Conservation (phyloP, 1,140 invertebrate genomes). For the Adelges cooleyi region DNA sequence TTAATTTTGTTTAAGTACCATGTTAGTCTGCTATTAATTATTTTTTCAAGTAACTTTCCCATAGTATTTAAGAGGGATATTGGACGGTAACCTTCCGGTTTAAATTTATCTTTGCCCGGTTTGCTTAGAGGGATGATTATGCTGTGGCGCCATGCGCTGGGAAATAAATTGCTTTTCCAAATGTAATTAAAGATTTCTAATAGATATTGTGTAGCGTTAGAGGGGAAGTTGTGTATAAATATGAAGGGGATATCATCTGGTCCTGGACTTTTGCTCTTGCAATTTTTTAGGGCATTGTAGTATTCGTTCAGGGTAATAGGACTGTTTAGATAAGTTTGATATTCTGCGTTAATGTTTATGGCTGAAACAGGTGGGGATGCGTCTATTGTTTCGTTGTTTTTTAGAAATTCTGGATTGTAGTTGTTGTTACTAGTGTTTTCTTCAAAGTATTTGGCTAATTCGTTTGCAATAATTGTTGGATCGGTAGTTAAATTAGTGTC, state of each 20-base stretch:
- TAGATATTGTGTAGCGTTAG: neutral
- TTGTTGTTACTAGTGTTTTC: neutral
- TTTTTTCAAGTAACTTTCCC: constrained; percentile 12
- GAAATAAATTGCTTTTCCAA: neutral
- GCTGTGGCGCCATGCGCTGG: neutral
- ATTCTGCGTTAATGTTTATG: neutral
- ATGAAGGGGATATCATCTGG: neutral
- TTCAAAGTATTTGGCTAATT: neutral
- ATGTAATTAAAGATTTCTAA: neutral
- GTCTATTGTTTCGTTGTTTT: neutral
- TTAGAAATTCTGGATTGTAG: neutral
- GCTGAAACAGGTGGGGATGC: neutral
- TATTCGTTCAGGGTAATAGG: neutral
- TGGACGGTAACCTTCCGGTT: neutral
- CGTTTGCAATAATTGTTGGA: neutral
- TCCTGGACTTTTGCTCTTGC: neutral
- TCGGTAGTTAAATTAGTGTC: neutral
- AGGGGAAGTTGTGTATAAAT: neutral
- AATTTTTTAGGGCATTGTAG: neutral
- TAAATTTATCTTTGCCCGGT: neutral
- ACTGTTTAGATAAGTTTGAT: neutral
- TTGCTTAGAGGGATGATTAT: neutral
- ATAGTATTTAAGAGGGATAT: too few species aligned
- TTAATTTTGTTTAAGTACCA: neutral
- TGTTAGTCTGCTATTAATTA: neutral